phyloP scores from a whole-genome alignment of 2,888 invertebrate genomes.

The Phengaris arion region DNA sequence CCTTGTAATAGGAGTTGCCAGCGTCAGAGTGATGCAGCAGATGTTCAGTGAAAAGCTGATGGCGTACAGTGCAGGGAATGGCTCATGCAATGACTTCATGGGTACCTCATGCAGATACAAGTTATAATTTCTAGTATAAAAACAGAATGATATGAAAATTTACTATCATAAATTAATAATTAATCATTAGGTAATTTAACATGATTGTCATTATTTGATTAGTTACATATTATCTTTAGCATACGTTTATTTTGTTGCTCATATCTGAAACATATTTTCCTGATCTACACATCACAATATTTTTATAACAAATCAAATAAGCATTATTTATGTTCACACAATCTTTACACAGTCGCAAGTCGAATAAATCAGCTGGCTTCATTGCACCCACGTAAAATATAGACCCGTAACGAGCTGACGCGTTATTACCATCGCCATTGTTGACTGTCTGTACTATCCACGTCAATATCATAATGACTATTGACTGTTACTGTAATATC shows the following conservation, averaged over 20 bases:
- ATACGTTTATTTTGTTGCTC: background rate
- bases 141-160: too few relatives aligned
- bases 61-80: too few relatives aligned
- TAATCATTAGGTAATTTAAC: background rate
- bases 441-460: background rate
- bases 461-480: background rate
- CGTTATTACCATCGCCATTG: background rate
- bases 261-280: too few relatives aligned
- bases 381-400: constrained; percentile 60
- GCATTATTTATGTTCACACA: constrained; percentile 3
- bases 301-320: background rate
- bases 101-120: too few relatives aligned
- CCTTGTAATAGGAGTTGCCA: too few relatives aligned
- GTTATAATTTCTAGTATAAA: too few relatives aligned
- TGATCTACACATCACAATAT: too few relatives aligned
- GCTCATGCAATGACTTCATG: too few relatives aligned
- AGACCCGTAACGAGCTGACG: constrained; percentile 48
- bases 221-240: background rate
- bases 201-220: background rate
- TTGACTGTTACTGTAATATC: background rate
- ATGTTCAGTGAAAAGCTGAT: too few relatives aligned
- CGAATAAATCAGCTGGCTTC: constrained; percentile 45
- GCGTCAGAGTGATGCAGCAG: too few relatives aligned
- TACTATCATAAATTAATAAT: background rate
- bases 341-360: constrained; percentile 38